Evolutionary conservation across 2,888 invertebrate species (phyloP).

Genomic region (Drosophila monieri): DNA sequence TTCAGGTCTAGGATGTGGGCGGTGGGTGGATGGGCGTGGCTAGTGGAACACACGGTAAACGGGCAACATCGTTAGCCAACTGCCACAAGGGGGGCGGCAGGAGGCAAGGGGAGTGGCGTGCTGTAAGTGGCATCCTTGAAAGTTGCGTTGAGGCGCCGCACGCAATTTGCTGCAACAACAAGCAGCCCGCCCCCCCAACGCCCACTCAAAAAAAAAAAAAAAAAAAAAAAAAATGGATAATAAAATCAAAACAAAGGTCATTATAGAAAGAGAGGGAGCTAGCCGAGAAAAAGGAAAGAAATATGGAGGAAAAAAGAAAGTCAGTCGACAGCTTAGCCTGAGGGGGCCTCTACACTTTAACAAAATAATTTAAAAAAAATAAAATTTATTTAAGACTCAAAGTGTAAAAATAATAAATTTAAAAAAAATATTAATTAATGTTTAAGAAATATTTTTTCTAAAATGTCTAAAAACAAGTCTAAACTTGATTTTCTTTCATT

Average conservation of each 20-base stretch:
- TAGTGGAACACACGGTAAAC: constrained; percentile 48
- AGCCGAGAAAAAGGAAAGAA: neutral
- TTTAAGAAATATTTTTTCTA: too few species aligned
- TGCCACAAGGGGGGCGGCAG: constrained; percentile 21
- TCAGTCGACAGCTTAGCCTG: neutral
- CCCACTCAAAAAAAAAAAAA: constrained; percentile 23
- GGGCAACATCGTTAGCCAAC: constrained; percentile 77
- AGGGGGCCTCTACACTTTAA: constrained; percentile 25
- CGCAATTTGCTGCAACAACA: constrained; percentile 71
- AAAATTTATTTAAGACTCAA: too few species aligned
- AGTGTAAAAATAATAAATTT: too few species aligned
- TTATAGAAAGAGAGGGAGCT: constrained; percentile 18
- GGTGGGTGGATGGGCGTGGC: constrained; percentile 30
- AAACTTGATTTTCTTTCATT: too few species aligned
- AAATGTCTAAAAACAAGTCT: too few species aligned
- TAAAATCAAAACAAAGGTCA: constrained; percentile 50
- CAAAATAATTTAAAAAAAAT: neutral
- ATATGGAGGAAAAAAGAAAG: neutral
- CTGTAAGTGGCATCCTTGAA: constrained; percentile 78
- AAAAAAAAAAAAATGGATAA: constrained; percentile 9
- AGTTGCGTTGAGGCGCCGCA: constrained; percentile 66
- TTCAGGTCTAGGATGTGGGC: constrained; percentile 36
- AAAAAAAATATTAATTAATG: too few species aligned
- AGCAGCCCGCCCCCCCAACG: constrained; percentile 19
- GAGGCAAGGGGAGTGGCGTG: neutral